A percentile compares a stretch with the other conserved stretches of the same genome.
Conservation (phyloP, 1,140 invertebrate species). For the Anthonomus grandis region DNA sequence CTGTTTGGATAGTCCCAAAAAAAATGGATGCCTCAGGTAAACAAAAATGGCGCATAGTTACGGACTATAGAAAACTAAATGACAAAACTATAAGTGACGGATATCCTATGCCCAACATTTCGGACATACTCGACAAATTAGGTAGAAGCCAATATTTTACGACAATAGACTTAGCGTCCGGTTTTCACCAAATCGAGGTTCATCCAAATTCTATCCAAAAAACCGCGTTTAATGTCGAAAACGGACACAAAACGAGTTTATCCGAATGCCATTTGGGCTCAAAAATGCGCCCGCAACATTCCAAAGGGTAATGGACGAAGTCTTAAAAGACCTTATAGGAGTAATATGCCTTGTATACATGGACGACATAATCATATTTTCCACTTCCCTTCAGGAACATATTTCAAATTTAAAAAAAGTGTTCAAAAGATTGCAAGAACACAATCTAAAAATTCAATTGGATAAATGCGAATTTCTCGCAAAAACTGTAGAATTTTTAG, state of each 20-base stretch:
- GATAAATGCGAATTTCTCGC: slow-evolving; percentile 32
- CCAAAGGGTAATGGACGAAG: too few relatives aligned
- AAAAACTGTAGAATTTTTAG: slow-evolving; percentile 33
- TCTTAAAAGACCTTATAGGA: slow-evolving; percentile 30
- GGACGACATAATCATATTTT: slow-evolving; percentile 41
- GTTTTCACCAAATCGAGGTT: slow-evolving; percentile 54
- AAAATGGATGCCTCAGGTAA: slow-evolving; percentile 28
- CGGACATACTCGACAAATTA: slow-evolving; percentile 47
- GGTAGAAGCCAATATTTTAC: slow-evolving; percentile 44
- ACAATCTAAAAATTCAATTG: slow-evolving; percentile 23
- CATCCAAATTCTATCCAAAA: slow-evolving; percentile 43
- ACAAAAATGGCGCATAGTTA: slow-evolving; percentile 43
- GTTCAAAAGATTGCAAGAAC: slow-evolving; percentile 8
- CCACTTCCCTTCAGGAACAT: slow-evolving; percentile 25
- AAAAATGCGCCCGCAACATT: slow-evolving; percentile 44
- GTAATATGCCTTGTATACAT: slow-evolving; percentile 43
- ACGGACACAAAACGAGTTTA: slow-evolving; percentile 43
- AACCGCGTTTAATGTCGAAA: slow-evolving; percentile 46
- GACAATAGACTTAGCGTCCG: slow-evolving; percentile 48
- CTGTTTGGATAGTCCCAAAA: too few relatives aligned
- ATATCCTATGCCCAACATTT: slow-evolving; percentile 54
- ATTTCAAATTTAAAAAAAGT: slow-evolving; percentile 14
- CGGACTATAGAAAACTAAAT: slow-evolving; percentile 47
- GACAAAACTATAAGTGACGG: slow-evolving; percentile 38
- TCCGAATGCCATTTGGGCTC: slow-evolving; percentile 42